These are phyloP conservation scores for Epirrhoe alternata DNA, from an alignment of 2,888 invertebrate species.

Conservation along the genomic window DNA sequence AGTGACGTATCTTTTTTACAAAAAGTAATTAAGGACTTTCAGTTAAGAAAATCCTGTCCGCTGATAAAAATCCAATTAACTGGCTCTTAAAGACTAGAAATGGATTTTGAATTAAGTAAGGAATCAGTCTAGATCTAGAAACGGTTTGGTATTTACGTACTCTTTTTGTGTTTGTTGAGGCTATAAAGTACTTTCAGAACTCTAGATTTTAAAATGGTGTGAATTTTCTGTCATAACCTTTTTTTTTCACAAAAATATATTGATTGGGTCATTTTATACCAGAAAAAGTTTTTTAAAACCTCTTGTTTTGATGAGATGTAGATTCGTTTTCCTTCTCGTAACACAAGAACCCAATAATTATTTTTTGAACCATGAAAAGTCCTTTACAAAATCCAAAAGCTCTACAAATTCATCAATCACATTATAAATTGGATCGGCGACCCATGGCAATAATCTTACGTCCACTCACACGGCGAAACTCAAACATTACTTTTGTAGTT, in stretches of 20 bases:
- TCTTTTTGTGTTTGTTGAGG: slow-evolving; percentile 55
- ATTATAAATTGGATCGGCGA: slow-evolving; percentile 66
- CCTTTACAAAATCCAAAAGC: slow-evolving; percentile 21
- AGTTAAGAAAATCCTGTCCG: slow-evolving; percentile 32
- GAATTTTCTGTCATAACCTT: too few relatives aligned
- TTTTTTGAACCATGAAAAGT: slow-evolving; percentile 4
- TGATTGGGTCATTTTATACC: too few relatives aligned
- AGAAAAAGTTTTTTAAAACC: too few relatives aligned
- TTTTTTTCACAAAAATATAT: too few relatives aligned
- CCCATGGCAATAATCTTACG: slow-evolving; percentile 70
- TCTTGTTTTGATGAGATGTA: background rate
- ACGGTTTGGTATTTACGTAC: slow-evolving; percentile 21
- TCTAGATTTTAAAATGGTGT: too few relatives aligned
- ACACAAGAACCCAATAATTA: background rate
- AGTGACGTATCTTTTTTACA: slow-evolving; percentile 30
- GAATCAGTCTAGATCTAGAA: slow-evolving; percentile 2
- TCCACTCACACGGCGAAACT: slow-evolving; percentile 73
- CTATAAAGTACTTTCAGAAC: slow-evolving; percentile 61
- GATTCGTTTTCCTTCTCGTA: background rate
- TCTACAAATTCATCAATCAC: slow-evolving; percentile 50
- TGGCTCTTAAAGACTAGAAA: slow-evolving; percentile 30
- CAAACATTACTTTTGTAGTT: slow-evolving; percentile 82
- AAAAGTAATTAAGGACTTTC: slow-evolving; percentile 34
- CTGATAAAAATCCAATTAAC: slow-evolving; percentile 39
- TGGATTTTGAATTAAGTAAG: slow-evolving; percentile 28